Evolutionary conservation across 2,888 invertebrate genomes (phyloP), one percentile per base, ranked within the genome.

Genomic region (Xylota sylvarum): DNA sequence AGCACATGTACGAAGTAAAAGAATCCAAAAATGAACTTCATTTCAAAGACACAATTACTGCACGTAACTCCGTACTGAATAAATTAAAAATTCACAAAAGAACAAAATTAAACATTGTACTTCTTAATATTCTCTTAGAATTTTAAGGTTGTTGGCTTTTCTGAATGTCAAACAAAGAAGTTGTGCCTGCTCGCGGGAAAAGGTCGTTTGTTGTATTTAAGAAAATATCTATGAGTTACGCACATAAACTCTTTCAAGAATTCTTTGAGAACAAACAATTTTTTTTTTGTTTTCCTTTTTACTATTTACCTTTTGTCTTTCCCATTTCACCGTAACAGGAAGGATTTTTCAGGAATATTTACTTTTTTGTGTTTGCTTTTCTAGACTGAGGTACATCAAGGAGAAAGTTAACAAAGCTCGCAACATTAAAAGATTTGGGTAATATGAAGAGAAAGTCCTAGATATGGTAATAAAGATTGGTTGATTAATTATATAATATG

Each of bases 41-140:
- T 65, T 50, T 10, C n/a, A n/a, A 40, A 12, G 23, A 23, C 12
- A 40, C 37, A 40, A n/a, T n/a, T 32, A 10, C 19, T 32, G 30
- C 55, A 52, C 35, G 48, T 43, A 52, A 37, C 27, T 76, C 50
- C 4, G 27, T 35, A 17, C 32, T 14, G 73, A 84, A 69, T 62
- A 84, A 84, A 78, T 79, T 79, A 87, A 84, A 73, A 62, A 85
- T 73, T 74, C 56, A 88, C 88, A 89, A 90, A 90, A 90, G 89
- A 89, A 90, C 89, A 90, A 91, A 90, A 91, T 91, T 91, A 91
- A 91, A 91, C 89, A 91, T 4, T 50, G 67, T 46, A 52, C 72
- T 78, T 46, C 60, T 83, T 60, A 72, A 52, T 52, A 77, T 72
- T 72, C 77, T 19, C 55, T 40, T 62, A n/a, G 58, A 55, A 56